Evolutionary conservation across 1,140 invertebrate genomes (phyloP).

Genomic region (Megalopta genalis): DNA sequence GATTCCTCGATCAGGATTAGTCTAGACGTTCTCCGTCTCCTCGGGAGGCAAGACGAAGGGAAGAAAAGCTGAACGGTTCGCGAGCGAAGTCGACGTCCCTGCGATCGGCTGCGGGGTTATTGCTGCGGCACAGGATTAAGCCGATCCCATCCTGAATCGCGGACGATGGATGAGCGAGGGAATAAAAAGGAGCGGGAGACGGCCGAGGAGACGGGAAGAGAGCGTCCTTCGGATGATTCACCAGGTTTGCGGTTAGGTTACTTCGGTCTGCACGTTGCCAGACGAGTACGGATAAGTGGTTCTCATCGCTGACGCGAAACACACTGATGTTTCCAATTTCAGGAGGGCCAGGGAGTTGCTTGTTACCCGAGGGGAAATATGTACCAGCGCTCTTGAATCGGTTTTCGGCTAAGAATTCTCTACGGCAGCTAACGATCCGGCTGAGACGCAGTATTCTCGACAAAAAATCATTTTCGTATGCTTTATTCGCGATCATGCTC

Average conservation of each 20-base stretch:
- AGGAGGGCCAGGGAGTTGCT: not conserved
- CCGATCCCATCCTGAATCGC: constrained; percentile 42
- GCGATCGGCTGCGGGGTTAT: constrained; percentile 1
- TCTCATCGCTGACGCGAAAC: constrained; percentile 43
- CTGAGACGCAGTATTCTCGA: no score
- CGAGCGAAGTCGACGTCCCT: not conserved
- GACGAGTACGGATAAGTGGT: constrained; percentile 40
- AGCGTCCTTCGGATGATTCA: constrained; percentile 70
- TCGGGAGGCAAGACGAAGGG: not conserved
- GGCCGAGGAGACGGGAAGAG: constrained; percentile 28
- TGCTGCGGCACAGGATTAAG: constrained; percentile 22
- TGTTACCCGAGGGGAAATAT: not conserved
- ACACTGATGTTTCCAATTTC: constrained; percentile 10
- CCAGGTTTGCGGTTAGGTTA: constrained; percentile 62
- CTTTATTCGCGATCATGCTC: no score
- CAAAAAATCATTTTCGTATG: no score
- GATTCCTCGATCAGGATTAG: constrained; percentile 14
- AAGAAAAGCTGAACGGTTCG: not conserved
- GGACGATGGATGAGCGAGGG: constrained; percentile 22
- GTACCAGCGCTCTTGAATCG: not conserved
- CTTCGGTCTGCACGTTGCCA: constrained; percentile 46
- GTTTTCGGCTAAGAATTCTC: not conserved
- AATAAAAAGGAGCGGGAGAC: constrained; percentile 24
- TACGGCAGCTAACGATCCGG: not conserved
- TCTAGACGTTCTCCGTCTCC: not conserved